These are phyloP conservation scores for Goniozus legneri DNA, from an alignment of 1,140 invertebrate genomes.

Conservation along the genomic window DNA sequence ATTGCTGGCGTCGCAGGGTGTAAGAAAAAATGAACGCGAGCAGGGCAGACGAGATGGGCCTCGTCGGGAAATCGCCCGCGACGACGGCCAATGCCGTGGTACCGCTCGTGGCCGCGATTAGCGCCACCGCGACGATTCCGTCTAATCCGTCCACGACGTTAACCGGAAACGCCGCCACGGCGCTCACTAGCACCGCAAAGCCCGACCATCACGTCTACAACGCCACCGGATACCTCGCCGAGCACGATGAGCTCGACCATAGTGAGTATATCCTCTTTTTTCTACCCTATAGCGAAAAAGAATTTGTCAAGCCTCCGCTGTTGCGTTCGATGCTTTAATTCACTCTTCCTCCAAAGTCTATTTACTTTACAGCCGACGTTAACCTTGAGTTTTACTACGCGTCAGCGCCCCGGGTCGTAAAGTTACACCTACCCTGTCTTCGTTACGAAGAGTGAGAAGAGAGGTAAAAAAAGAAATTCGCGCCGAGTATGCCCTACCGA, in stretches of 20 bases:
- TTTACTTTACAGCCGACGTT: too few species aligned
- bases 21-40: too few species aligned
- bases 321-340: too few species aligned
- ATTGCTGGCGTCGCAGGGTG: too few species aligned
- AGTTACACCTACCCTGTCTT: too few species aligned
- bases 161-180: slow-evolving; percentile 29
- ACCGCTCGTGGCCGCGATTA: slow-evolving; percentile 35
- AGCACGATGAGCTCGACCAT: slow-evolving; percentile 50
- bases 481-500: too few species aligned
- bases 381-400: too few species aligned
- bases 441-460: too few species aligned
- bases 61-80: slow-evolving; percentile 12
- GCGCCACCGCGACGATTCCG: slow-evolving; percentile 36
- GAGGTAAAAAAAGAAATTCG: too few species aligned
- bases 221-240: slow-evolving; percentile 39
- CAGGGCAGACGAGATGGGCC: slow-evolving; percentile 10
- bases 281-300: neutral
- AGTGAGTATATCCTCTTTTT: slow-evolving; percentile 37
- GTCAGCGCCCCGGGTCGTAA: too few species aligned
- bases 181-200: slow-evolving; percentile 39
- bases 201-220: slow-evolving; percentile 44
- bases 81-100: slow-evolving; percentile 30
- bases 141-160: slow-evolving; percentile 45
- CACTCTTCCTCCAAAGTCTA: too few species aligned
- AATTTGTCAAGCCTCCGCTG: neutral